These are phyloP conservation scores for Pyrgilauda ruficollis DNA, from an alignment of 2,113 vertebrate genomes.

Conservation along the genomic window DNA sequence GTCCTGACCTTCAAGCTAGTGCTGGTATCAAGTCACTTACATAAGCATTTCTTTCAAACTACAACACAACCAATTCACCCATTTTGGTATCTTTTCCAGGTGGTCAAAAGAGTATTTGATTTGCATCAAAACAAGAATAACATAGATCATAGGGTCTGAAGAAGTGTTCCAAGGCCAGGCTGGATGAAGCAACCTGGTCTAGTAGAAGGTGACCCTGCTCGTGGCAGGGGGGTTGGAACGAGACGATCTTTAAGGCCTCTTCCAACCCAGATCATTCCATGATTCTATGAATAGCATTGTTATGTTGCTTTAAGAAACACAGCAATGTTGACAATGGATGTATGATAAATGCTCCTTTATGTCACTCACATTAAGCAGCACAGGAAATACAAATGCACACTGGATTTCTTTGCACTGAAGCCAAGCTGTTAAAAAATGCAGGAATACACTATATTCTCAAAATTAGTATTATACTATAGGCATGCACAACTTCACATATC, in stretches of 20 bases:
- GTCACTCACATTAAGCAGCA: slow-evolving; percentile 27
- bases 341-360: not conserved
- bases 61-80: not conserved
- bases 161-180: not conserved
- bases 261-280: not conserved
- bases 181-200: not conserved
- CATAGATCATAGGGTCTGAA: not conserved
- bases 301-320: not conserved
- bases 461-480: not conserved
- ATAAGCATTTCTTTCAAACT: not conserved
- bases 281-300: not conserved
- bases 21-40: not conserved
- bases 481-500: slow-evolving; percentile 42
- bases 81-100: not conserved
- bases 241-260: not conserved
- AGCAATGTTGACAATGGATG: not conserved
- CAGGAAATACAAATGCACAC: not conserved
- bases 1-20: not conserved
- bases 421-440: slow-evolving; percentile 29
- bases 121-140: not conserved
- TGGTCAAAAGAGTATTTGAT: not conserved
- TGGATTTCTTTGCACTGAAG: slow-evolving; percentile 26
- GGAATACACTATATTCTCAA: not conserved
- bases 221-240: not conserved
- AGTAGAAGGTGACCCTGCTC: not conserved